Base-by-base conservation (phyloP, 1,140 invertebrate genomes). In the Philopotamus ludificatus region DNA sequence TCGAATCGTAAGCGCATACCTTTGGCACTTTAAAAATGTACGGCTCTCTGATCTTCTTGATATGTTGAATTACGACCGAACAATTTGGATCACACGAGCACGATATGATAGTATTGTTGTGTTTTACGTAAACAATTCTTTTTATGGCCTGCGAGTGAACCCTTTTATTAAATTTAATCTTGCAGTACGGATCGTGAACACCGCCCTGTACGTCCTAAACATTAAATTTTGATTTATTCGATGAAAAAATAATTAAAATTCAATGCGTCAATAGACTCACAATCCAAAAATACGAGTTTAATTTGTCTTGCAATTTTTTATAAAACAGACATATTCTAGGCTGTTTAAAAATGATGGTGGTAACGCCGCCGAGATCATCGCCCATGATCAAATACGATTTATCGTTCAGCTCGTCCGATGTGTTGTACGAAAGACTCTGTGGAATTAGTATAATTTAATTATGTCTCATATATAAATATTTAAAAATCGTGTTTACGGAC, bases 251-350 rank as follows among this genome's bases (percentile, higher is more conserved):
- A 34, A 34, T 34, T 4, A 7, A 57, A 34, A 57, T 57, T 57
- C 10, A 18, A 39, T 41, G 39, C 15, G 4, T 22, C 8, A 47
- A 25, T 45, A 4, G 18, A 65, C 73, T 75, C 70, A 82, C 80
- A 69, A 73, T 69, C 78, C 78, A 81, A 72, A 77, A 81, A 54
- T 77, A 79, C 9, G 74, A 70, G 50, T 72, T 76, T 9, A 80
- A 55, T 70, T 77, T 77, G 59, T 81, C 79, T 3, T 75, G 74
- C 39, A 74, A 72, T 66, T 79, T 77, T 59, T 75, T 75, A 61
- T 72, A 71, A 34, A 82, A 75, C 1, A 81, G 68, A 3, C 72
- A 68, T 22, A 66, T 68, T 59, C 73, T 74, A 3, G 78, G 74
- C 66, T 81, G 78, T 12, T 75, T 68, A 70, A 82, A 82, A 12